Evolutionary conservation across 2,797 vertebrate genomes (phyloP), one percentile per base, ranked within the genome.

Genomic region (Chrosomus eos): DNA sequence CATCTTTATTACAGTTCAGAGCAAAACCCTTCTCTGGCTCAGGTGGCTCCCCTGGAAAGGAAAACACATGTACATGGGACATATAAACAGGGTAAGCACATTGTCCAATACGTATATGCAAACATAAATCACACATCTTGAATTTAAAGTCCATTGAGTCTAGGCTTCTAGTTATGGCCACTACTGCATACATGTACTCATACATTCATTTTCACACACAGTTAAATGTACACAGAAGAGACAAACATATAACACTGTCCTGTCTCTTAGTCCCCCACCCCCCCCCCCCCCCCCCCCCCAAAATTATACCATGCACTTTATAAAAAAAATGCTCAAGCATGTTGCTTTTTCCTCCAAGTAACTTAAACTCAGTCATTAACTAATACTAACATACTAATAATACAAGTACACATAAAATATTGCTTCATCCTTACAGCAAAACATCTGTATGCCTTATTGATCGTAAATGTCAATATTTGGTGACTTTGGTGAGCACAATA

Each of bases 1-100:
- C n/a, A 55, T 58, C 74, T 1, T 87, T 21, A 33, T 28, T 76
- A 80, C 80, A 88, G 79, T 23, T 62, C 45, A 80, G 14, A 75
- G 28, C 21, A 60, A 62, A n/a, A 40, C 0, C 58, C 66, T 10
- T 6, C 0, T 84, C 78, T 68, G 55, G 33, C 0, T 60, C 83
- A 72, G 6, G 66, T 72, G 84, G 10, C 84, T 81, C 18, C 16
- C 2, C 84, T 85, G 13, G 16, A 31, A 55, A 28, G n/a, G 3
- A 31, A 53, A 45, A 68, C 43, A 67, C 1, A 28, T 48, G 26
- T 7, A 40, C 18, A 45, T 62, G 38, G 40, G 19, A 0, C 3
- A 16, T 64, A 31, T 62, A 10, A 5, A 38, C 26, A 16, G 28
- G 45, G 16, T 48, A 68, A 16, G 66, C 48, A 80, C 43, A 67